Conservation (phyloP, 2,888 invertebrate genomes). For the Tetropium fuscum region DNA sequence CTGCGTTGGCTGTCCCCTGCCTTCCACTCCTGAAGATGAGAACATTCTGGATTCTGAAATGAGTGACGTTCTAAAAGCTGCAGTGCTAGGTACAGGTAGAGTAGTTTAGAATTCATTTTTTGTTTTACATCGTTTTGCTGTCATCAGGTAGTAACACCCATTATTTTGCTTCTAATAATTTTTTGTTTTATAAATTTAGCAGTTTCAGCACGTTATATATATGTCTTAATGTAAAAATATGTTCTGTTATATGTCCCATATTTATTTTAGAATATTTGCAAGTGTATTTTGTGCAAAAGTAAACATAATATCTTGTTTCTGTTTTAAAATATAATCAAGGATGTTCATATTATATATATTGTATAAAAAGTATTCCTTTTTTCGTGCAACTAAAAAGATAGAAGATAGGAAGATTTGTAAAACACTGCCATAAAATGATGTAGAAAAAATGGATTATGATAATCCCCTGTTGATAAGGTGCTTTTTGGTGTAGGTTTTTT, state of each 20-base stretch:
- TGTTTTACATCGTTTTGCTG: constrained; percentile 29
- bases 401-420: too few relatives aligned
- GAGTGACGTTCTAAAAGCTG: constrained; percentile 88
- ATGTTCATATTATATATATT: too few relatives aligned
- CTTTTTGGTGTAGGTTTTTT: too few relatives aligned
- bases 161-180: constrained; percentile 26
- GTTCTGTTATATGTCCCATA: too few relatives aligned
- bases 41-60: constrained; percentile 87
- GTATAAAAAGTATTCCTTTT: too few relatives aligned
- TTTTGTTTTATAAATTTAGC: constrained; percentile 5
- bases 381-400: too few relatives aligned
- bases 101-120: constrained; percentile 52
- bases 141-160: constrained; percentile 34
- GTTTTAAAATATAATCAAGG: too few relatives aligned
- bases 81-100: constrained; percentile 73
- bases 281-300: too few relatives aligned
- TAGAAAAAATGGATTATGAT: constrained; percentile 1
- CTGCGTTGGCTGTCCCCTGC: constrained; percentile 85
- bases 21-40: constrained; percentile 89
- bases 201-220: too few relatives aligned
- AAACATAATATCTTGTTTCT: too few relatives aligned
- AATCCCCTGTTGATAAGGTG: neutral
- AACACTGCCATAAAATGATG: neutral
- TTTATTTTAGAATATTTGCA: too few relatives aligned
- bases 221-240: too few relatives aligned